Base-by-base conservation (phyloP, 2,797 vertebrate species). In the Gymnocypris eckloni region DNA sequence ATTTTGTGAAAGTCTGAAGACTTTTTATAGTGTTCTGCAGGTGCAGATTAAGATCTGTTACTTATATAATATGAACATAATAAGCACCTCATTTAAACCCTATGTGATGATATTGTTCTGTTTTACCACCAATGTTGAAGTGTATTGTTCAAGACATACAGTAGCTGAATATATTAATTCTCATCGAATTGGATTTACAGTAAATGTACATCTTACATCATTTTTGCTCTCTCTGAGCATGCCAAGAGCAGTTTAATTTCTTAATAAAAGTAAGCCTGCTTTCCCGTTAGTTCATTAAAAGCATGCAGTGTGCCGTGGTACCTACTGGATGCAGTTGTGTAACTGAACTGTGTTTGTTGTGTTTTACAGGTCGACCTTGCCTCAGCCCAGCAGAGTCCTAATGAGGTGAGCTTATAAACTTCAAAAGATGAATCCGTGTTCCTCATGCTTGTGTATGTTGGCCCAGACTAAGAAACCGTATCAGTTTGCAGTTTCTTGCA, bases 301-400 rank as follows among this genome's bases (percentile, higher is more conserved):
- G 59, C 18, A 73, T 16, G 82, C 70, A 76, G 67, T 41, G 79
- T 66, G 48, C 41, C n/a, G 13, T 81, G 64, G 71, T 85, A 69
- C 10, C n/a, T 56, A 81, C 76, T 87, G 81, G 92, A 82, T 59
- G 37, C 82, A 87, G 84, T 77, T 83, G 76, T 87, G 66, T 59
- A 66, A 85, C 77, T 81, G 41, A 85, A 50, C 39, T 54, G 16
- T 89, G 43, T 89, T 39, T 91, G 7, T 91, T 91, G 90, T 79
- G 91, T 91, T 80, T 80, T 92, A 54, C 91, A 96, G 95, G 94
- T 96, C 43, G 94, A 96, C 86, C 78, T 96, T 88, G 92, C 94
- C 70, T 87, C 93, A 18, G 89, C 92, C 5, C 92, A 93, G 16
- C 93, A 92, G 84, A 93, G 86, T 41, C 91, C 93, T 67, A 91